Evolutionary conservation across 2,888 invertebrate species (phyloP).

Genomic region (Pycnomerus fuliginosus): DNA sequence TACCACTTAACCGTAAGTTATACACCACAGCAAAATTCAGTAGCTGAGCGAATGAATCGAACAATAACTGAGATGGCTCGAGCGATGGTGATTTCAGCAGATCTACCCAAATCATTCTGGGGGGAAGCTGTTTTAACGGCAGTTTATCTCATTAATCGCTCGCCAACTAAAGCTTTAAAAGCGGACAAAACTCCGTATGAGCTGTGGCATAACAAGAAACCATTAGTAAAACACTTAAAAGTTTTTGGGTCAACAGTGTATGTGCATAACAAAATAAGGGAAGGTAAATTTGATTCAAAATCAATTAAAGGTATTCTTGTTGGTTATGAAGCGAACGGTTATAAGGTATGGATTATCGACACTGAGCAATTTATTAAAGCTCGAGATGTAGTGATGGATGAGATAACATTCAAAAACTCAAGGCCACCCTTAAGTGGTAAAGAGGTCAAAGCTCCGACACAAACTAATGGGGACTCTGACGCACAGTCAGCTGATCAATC

Average conservation of each 20-base stretch:
- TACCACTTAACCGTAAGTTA: conserved; percentile 17
- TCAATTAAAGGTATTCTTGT: conserved; percentile 7
- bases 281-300: conserved; percentile 14
- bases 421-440: background rate
- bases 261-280: conserved; percentile 7
- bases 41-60: conserved; percentile 34
- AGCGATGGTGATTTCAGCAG: conserved; percentile 29
- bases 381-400: conserved; percentile 3
- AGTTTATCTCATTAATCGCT: conserved; percentile 42
- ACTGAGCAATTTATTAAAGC: conserved; percentile 26
- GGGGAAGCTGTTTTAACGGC: conserved; percentile 41
- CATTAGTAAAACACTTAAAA: conserved; percentile 35
- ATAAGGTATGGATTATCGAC: conserved; percentile 39
- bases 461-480: background rate
- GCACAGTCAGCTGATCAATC: background rate
- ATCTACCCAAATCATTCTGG: conserved; percentile 31
- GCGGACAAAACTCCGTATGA: conserved; percentile 42
- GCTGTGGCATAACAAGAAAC: conserved; percentile 41
- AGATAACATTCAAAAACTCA: conserved; percentile 1
- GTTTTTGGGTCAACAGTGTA: conserved; percentile 35
- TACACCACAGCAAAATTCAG: conserved; percentile 25
- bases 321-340: conserved; percentile 30
- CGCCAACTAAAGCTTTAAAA: conserved; percentile 30
- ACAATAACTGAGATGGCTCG: conserved; percentile 30
- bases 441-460: background rate